Evolutionary conservation across 2,888 invertebrate genomes (phyloP).

Genomic region (Kryphioiulus occultus): DNA sequence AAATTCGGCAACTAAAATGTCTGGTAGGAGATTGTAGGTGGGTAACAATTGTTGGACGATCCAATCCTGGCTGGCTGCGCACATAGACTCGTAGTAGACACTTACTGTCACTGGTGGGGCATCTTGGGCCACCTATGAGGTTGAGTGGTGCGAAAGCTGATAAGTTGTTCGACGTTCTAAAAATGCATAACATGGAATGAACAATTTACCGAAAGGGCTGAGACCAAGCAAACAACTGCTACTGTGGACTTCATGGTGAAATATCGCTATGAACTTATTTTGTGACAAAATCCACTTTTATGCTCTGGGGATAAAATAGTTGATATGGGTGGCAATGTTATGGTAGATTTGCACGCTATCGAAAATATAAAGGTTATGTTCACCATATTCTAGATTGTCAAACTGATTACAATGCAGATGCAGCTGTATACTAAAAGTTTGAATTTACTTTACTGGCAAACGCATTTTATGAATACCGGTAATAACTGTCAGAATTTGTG

Average conservation of each 20-base stretch:
- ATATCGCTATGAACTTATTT: not conserved
- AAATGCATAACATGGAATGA: not conserved
- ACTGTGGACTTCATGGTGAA: not conserved
- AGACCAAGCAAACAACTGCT: not conserved
- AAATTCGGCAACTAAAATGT: constrained; percentile 70
- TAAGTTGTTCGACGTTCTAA: no score
- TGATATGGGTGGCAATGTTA: not conserved
- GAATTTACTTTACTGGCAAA: no score
- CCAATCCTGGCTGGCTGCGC: constrained; percentile 75
- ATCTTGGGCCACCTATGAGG: not conserved
- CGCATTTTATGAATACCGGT: no score
- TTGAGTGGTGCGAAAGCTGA: no score
- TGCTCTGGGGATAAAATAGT: not conserved
- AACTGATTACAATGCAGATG: no score
- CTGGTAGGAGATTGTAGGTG: constrained; percentile 65
- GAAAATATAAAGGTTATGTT: no score
- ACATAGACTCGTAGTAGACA: constrained; percentile 78
- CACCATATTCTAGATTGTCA: no score
- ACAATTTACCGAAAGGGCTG: not conserved
- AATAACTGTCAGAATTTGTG: no score
- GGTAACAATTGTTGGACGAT: constrained; percentile 75
- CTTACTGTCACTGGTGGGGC: constrained; percentile 65
- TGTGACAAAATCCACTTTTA: not conserved
- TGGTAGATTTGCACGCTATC: not conserved
- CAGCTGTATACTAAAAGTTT: no score